Conservation (phyloP, 2,888 invertebrate species). For the Margaritifera margaritifera region DNA sequence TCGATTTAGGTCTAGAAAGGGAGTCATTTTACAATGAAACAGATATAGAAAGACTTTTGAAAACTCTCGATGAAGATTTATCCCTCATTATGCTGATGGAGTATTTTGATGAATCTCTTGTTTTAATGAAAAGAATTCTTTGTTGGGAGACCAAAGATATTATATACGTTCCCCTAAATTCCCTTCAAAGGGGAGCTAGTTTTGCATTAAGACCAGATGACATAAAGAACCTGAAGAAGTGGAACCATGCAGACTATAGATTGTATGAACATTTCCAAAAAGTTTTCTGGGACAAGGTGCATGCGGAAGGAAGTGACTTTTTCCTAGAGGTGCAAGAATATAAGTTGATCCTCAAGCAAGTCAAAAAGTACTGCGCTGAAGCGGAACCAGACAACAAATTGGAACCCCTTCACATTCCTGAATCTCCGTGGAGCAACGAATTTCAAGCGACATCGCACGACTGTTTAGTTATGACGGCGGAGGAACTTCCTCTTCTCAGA, state of each 20-base stretch:
- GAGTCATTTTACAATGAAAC: constrained; percentile 19
- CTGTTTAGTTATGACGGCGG: constrained; percentile 32
- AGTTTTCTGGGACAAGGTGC: constrained; percentile 46
- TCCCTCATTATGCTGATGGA: constrained; percentile 64
- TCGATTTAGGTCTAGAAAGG: constrained; percentile 38
- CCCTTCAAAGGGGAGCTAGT: constrained; percentile 16
- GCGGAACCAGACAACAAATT: neutral
- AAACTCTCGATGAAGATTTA: constrained; percentile 52
- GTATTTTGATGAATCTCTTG: constrained; percentile 65
- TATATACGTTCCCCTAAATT: constrained; percentile 54
- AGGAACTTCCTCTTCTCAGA: constrained; percentile 24
- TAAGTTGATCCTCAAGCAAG: constrained; percentile 24
- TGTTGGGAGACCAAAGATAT: constrained; percentile 67
- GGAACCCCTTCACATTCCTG: constrained; percentile 7
- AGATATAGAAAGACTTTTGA: constrained; percentile 36
- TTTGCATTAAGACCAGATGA: constrained; percentile 34
- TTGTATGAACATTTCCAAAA: constrained; percentile 56
- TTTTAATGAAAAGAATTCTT: constrained; percentile 58
- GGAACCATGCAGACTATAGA: constrained; percentile 58
- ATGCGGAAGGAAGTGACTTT: constrained; percentile 33
- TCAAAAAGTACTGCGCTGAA: constrained; percentile 24
- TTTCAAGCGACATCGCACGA: constrained; percentile 25
- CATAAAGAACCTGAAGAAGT: constrained; percentile 34
- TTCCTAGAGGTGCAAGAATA: constrained; percentile 42
- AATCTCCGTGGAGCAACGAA: constrained; percentile 25